phyloP scores from a whole-genome alignment of 2,113 vertebrate genomes.

The Dissostichus mawsoni region DNA sequence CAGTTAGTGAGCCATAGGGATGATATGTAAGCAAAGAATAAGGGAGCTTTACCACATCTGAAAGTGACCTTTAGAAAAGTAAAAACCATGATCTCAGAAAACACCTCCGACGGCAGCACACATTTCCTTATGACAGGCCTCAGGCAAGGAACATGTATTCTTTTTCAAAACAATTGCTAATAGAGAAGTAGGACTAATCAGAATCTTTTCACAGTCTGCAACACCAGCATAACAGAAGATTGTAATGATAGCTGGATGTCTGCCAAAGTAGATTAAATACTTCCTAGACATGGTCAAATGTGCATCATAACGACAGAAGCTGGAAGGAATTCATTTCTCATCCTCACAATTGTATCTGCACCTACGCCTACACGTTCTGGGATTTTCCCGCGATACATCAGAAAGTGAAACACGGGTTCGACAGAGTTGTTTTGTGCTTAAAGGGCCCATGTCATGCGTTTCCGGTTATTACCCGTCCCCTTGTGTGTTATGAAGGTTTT shows the following conservation, averaged over 20 bases:
- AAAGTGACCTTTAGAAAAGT: constrained; percentile 18
- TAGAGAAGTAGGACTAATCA: background rate
- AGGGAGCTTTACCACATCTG: background rate
- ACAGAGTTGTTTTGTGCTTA: background rate
- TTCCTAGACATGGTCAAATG: background rate
- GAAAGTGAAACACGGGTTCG: background rate
- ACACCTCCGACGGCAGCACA: background rate
- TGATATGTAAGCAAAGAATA: background rate
- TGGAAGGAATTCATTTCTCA: background rate
- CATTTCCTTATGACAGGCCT: background rate
- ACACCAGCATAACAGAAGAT: background rate
- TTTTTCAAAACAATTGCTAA: background rate
- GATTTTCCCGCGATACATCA: background rate
- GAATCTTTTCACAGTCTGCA: background rate
- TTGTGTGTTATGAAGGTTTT: too few species aligned
- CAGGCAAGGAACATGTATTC: background rate
- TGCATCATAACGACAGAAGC: background rate
- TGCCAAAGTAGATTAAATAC: background rate
- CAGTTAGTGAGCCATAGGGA: background rate
- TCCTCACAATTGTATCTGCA: background rate
- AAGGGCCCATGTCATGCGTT: too few species aligned
- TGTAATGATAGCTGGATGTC: background rate
- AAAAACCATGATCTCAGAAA: constrained; percentile 4
- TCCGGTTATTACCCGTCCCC: too few species aligned
- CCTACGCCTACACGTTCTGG: background rate